Percentiles rank a stretch among this genome's conserved stretches.
phyloP scores from a whole-genome alignment of 53 echinoderm and acorn worm species.

The Henricia sp. region DNA sequence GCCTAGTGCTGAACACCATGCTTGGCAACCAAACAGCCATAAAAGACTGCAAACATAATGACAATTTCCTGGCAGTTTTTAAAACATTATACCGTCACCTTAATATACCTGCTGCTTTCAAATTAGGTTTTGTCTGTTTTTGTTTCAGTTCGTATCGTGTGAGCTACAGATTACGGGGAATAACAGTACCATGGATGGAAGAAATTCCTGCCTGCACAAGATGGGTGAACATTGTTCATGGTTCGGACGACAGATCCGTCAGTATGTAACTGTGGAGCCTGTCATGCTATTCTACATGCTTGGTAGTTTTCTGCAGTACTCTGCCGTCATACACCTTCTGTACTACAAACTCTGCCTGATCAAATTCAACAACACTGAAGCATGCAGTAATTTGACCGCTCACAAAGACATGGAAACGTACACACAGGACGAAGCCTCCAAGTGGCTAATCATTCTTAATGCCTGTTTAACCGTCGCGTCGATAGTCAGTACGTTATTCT shows the following conservation, averaged over 20 bases:
- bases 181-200: conserved; percentile 18
- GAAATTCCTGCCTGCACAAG: conserved; percentile 20
- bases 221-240: neutral
- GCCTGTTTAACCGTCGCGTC: conserved; percentile 77
- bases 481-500: conserved; percentile 73
- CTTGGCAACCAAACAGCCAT: no score
- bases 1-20: no score
- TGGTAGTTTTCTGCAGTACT: conserved; percentile 86
- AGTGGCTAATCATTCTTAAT: conserved; percentile 92
- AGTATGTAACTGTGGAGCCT: conserved; percentile 88
- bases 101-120: no score
- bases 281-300: conserved; percentile 90
- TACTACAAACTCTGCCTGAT: conserved; percentile 81
- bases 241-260: conserved; percentile 45
- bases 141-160: no score
- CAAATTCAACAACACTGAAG: conserved; percentile 76
- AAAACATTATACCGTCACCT: no score
- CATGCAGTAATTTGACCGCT: conserved; percentile 71
- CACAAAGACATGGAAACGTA: conserved; percentile 73
- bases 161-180: no score
- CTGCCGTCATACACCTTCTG: conserved; percentile 85
- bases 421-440: conserved; percentile 73
- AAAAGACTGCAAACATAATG: no score
- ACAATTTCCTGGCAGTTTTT: no score
- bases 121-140: no score